Percentiles rank a stretch among this genome's conserved stretches.
These are phyloP conservation scores for Thryonomys swinderianus DNA, from an alignment of 2,113 vertebrate genomes.

Conservation along the genomic window DNA sequence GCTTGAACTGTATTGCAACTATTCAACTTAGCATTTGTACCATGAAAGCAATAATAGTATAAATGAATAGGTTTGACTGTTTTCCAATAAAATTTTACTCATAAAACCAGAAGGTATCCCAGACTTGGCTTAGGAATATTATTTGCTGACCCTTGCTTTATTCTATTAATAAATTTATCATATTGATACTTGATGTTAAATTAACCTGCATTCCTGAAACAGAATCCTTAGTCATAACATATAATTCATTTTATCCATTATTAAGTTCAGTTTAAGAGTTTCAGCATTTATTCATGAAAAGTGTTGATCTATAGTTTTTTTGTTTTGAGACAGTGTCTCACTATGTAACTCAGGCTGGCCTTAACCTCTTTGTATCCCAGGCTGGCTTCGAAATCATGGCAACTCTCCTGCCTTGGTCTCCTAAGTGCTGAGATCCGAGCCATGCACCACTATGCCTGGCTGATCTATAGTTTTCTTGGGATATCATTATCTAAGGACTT, in stretches of 20 bases:
- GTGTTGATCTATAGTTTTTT: slow-evolving; percentile 5
- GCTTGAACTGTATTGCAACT: background rate
- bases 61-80: background rate
- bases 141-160: slow-evolving; percentile 2
- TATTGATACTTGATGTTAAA: slow-evolving; percentile 13
- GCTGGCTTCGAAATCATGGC: too few relatives aligned
- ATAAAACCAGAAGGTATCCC: background rate
- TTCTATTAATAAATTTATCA: background rate
- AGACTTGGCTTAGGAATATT: background rate
- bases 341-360: too few relatives aligned
- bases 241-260: slow-evolving; percentile 1
- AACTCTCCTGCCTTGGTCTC: too few relatives aligned
- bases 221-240: background rate
- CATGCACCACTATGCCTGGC: too few relatives aligned
- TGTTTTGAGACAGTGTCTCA: too few relatives aligned
- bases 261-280: background rate
- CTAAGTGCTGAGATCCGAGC: too few relatives aligned
- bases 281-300: slow-evolving; percentile 25
- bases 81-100: background rate
- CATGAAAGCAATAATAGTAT: slow-evolving; percentile 9
- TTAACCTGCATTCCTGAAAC: background rate
- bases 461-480: slow-evolving; percentile 26
- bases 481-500: background rate
- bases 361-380: too few relatives aligned
- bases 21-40: background rate